Percentiles rank a stretch among this genome's conserved stretches.
Conservation (phyloP, 2,888 invertebrate species). For the Athetis lepigone region DNA sequence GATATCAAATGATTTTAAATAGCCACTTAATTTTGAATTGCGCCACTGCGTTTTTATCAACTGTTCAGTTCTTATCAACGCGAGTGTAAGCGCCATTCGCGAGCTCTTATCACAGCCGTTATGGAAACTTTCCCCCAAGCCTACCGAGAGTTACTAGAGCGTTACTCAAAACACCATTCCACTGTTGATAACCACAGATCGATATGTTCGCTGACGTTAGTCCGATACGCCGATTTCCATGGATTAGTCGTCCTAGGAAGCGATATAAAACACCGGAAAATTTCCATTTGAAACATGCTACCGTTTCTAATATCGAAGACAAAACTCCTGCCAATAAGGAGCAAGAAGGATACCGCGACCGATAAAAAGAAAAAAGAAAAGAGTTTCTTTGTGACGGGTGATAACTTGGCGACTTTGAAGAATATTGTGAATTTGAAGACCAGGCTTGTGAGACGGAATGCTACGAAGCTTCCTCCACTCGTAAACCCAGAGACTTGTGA, state of each 20-base stretch:
- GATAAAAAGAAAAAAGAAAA: conserved; percentile 71
- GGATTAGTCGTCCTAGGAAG: conserved; percentile 47
- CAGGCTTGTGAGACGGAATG: conserved; percentile 69
- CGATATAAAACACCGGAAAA: not conserved
- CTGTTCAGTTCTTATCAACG: conserved; percentile 8
- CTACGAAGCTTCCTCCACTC: conserved; percentile 70
- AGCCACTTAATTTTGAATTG: conserved; percentile 32
- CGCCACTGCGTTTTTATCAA: conserved; percentile 26
- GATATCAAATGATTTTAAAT: conserved; percentile 23
- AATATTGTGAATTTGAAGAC: conserved; percentile 65
- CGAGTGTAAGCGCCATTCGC: conserved; percentile 21
- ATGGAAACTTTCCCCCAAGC: conserved; percentile 46
- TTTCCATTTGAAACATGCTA: conserved; percentile 71
- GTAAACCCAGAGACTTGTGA: conserved; percentile 73
- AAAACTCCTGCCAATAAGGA: conserved; percentile 75
- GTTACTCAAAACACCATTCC: conserved; percentile 51
- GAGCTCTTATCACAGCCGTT: conserved; percentile 51
- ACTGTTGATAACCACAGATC: conserved; percentile 57
- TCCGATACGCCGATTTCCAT: conserved; percentile 46
- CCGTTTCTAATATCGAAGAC: conserved; percentile 85
- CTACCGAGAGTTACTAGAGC: conserved; percentile 56
- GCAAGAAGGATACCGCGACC: conserved; percentile 67
- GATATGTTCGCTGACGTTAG: conserved; percentile 54
- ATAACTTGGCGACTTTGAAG: conserved; percentile 73
- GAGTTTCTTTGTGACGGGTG: conserved; percentile 73